A percentile compares a stretch with the other conserved stretches of the same genome.
Conservation (phyloP, 2,113 vertebrate genomes). For the Hippocampus barbouri region DNA sequence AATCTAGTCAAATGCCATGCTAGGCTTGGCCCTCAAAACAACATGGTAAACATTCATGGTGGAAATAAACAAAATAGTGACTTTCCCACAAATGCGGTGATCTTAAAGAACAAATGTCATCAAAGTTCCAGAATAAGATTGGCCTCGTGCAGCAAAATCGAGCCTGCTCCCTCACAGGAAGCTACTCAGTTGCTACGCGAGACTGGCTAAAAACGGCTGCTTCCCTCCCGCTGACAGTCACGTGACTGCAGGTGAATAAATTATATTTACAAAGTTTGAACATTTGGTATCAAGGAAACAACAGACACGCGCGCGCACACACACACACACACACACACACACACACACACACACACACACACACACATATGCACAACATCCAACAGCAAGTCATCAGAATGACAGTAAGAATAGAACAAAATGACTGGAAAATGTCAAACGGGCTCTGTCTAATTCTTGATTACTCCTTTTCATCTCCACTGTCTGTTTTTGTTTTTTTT, state of each 20-base stretch:
- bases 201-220: neutral
- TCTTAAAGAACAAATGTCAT: neutral
- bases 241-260: constrained; percentile 66
- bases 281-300: constrained; percentile 60
- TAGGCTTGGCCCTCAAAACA: neutral
- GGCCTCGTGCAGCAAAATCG: constrained; percentile 20
- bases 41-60: neutral
- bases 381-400: neutral
- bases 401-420: neutral
- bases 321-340: no score
- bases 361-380: neutral
- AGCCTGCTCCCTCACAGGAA: neutral
- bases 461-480: neutral
- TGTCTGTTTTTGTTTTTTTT: neutral
- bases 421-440: neutral
- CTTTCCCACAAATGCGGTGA: neutral
- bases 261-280: constrained; percentile 74
- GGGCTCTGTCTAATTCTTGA: neutral
- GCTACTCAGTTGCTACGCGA: neutral
- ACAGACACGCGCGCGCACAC: constrained; percentile 24
- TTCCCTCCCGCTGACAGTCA: constrained; percentile 37
- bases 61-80: neutral
- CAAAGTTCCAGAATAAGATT: neutral
- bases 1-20: neutral
- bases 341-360: neutral